Base-by-base conservation (phyloP, 64 coral and sea anemone genomes). In the Anthopleura sola region DNA sequence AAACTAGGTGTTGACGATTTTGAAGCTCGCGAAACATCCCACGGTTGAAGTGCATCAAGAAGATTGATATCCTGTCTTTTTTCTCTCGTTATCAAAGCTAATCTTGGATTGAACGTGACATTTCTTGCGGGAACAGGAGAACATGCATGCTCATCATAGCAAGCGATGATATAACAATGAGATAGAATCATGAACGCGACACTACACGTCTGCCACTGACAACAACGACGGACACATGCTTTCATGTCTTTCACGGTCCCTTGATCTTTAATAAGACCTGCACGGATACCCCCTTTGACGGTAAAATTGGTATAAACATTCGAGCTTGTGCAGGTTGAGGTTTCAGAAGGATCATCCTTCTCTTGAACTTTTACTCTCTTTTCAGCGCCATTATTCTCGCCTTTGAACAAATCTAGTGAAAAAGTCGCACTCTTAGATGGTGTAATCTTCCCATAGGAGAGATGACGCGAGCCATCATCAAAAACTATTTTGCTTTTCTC, bases 101-200 rank as follows among this genome's bases (percentile, higher is more conserved):
- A 60, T 23, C 78, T 89, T 48, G 94, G 94, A 36, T 92, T 82
- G 57, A 97, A 80, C 53, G 40, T 90, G 40, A 97, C 80, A 77
- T 81, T 92, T 78, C 71, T 80, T 24, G 87, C 90, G 20, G 94
- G 68, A 76, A 93, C 87, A 29, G 94, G 87, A 57, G 71, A 55
- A 40, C 94, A 97, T 10, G 80, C 69, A 31, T 78, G 37, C 20
- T 89, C 44, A 64, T 97, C 82, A 16, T 97, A 86, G 26, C 94
- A 97, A 33, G 94, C 84, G 37, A 97, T 93, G 36, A 83, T 54
- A 78, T 92, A 92, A 81, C 94, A 97, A 69, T 90, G 88, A 80
- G 83, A 89, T 24, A 90, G 34, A 6, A 97, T 82, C 90, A 97
- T 92, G 49, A 97, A 97, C 37, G 94, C 94, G 11, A 97, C 94